A percentile compares a stretch with the other conserved stretches of the same genome.
phyloP scores from a whole-genome alignment of 2,888 invertebrate genomes.

The Rhagonycha lutea region DNA sequence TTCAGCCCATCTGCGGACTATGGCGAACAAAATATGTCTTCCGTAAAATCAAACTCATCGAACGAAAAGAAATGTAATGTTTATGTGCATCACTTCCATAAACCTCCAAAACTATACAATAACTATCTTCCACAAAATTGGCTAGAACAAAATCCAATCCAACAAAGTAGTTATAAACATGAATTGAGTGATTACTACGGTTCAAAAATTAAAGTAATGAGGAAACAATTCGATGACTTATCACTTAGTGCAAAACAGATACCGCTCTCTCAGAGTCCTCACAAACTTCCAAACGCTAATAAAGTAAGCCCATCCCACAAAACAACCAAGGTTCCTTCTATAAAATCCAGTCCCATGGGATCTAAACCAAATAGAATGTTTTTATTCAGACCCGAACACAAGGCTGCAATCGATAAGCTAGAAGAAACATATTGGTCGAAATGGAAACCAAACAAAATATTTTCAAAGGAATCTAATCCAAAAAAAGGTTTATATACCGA shows the following conservation, averaged over 20 bases:
- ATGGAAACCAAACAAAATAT: slow-evolving; percentile 47
- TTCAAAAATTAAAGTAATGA: neutral
- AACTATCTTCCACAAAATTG: neutral
- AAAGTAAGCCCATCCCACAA: neutral
- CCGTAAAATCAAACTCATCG: neutral
- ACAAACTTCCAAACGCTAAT: neutral
- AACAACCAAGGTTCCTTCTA: neutral
- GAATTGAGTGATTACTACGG: slow-evolving; percentile 14
- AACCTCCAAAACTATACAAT: neutral
- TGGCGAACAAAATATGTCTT: neutral
- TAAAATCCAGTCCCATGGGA: neutral
- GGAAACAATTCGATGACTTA: slow-evolving; percentile 13
- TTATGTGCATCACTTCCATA: slow-evolving; percentile 21
- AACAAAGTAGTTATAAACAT: slow-evolving; percentile 14
- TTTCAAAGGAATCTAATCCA: neutral
- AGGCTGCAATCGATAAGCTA: slow-evolving; percentile 43
- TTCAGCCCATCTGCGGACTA: neutral
- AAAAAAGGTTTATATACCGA: slow-evolving; percentile 22
- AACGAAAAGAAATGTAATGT: slow-evolving; percentile 14
- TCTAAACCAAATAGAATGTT: slow-evolving; percentile 21
- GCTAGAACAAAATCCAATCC: slow-evolving; percentile 6
- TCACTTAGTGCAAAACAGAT: neutral
- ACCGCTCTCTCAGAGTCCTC: neutral
- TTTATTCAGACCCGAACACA: slow-evolving; percentile 25
- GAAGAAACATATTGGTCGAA: slow-evolving; percentile 53